Evolutionary conservation across 2,113 vertebrate species (phyloP).

Genomic region (Morone chrysops): DNA sequence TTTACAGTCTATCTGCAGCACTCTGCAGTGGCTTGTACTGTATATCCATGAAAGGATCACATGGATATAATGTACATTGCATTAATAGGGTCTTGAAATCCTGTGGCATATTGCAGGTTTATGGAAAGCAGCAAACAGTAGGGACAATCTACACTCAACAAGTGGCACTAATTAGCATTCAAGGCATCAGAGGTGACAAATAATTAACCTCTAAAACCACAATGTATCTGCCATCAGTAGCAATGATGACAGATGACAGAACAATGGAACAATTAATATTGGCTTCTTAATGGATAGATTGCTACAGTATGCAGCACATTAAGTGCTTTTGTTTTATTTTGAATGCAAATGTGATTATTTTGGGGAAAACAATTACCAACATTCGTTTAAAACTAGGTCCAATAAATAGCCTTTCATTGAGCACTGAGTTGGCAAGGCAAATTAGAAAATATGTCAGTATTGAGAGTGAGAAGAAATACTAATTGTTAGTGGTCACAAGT

Average conservation of each 20-base stretch:
- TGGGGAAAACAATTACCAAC: neutral
- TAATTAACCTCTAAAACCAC: neutral
- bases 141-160: neutral
- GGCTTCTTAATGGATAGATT: neutral
- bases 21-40: neutral
- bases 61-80: neutral
- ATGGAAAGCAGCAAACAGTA: neutral
- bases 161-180: slow-evolving; percentile 26
- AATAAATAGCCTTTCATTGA: neutral
- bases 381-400: neutral
- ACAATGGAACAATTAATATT: neutral
- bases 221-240: neutral
- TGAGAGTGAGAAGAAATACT: neutral
- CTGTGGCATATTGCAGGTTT: neutral
- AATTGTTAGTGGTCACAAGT: neutral
- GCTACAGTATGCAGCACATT: neutral
- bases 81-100: neutral
- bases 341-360: neutral
- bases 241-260: too few relatives aligned
- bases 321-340: neutral
- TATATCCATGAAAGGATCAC: neutral
- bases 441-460: neutral
- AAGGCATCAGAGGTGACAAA: neutral
- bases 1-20: neutral
- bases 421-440: neutral